Conservation (phyloP, 2,888 invertebrate species). For the Idaea straminata region DNA sequence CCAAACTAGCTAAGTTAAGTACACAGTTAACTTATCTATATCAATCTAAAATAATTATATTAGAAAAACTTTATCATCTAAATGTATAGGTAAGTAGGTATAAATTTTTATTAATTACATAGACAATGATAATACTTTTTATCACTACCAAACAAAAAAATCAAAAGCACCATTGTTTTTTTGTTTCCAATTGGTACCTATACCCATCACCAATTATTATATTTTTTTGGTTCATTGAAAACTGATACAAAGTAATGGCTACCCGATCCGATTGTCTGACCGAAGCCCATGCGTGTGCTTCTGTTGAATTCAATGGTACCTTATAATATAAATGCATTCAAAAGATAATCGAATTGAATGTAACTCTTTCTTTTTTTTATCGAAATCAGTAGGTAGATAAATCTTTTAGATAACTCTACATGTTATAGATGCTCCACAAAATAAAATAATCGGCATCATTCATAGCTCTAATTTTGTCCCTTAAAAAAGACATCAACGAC, state of each 20-base stretch:
- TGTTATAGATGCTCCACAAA: not conserved
- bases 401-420: not conserved
- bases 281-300: constrained; percentile 44
- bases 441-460: not conserved
- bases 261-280: constrained; percentile 56
- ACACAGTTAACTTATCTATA: too few relatives aligned
- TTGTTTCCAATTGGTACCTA: constrained; percentile 32
- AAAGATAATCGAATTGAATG: constrained; percentile 41
- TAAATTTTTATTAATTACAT: not conserved
- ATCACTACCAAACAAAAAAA: not conserved
- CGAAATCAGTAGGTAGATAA: not conserved
- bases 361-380: constrained; percentile 13
- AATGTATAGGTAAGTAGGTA: not conserved
- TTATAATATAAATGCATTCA: constrained; percentile 29
- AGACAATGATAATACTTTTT: not conserved
- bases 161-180: constrained; percentile 39
- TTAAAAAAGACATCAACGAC: constrained; percentile 10
- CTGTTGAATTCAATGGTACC: constrained; percentile 46
- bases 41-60: too few relatives aligned
- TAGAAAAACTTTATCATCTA: not conserved
- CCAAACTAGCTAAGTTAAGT: too few relatives aligned
- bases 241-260: constrained; percentile 60
- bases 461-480: not conserved
- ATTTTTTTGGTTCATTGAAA: constrained; percentile 64
- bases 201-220: constrained; percentile 59